phyloP scores from a whole-genome alignment of 1,140 invertebrate genomes.

The Diorhabda carinulata region DNA sequence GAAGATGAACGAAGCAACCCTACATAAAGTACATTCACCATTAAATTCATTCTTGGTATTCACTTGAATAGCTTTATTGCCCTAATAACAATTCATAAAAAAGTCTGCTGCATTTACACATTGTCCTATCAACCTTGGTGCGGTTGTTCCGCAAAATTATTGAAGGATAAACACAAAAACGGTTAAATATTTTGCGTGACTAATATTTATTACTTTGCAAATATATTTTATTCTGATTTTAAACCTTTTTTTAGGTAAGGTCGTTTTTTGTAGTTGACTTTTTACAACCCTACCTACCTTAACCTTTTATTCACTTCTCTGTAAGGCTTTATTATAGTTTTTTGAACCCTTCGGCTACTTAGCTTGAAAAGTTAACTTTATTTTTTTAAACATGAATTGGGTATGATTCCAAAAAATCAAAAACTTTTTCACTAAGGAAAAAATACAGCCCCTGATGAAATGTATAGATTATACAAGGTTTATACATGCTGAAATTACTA shows the following conservation, averaged over 20 bases:
- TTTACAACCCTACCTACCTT: slow-evolving; percentile 26
- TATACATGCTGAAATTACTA: too few species aligned
- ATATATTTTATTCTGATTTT: not conserved
- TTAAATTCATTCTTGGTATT: not conserved
- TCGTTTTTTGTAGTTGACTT: slow-evolving; percentile 7
- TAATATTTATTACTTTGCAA: slow-evolving; percentile 17
- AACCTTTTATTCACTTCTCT: slow-evolving; percentile 23
- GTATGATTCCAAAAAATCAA: too few species aligned
- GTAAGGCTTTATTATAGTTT: slow-evolving; percentile 26
- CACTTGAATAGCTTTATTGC: slow-evolving; percentile 1
- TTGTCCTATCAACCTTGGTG: slow-evolving; percentile 8
- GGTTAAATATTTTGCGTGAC: slow-evolving; percentile 10
- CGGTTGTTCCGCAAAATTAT: slow-evolving; percentile 15
- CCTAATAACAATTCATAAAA: slow-evolving; percentile 1
- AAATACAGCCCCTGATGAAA: too few species aligned
- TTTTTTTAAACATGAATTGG: too few species aligned
- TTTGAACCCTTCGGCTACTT: too few species aligned
- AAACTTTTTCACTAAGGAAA: too few species aligned
- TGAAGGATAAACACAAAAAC: slow-evolving; percentile 13
- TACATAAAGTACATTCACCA: too few species aligned
- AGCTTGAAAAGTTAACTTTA: too few species aligned
- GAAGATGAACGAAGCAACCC: too few species aligned
- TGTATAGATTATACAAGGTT: too few species aligned
- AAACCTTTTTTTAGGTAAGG: slow-evolving; percentile 16
- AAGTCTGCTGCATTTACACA: not conserved